A percentile compares a stretch with the other conserved stretches of the same genome.
These are phyloP conservation scores for Exephanes ischioxanthus DNA, from an alignment of 2,888 invertebrate genomes.

Conservation along the genomic window DNA sequence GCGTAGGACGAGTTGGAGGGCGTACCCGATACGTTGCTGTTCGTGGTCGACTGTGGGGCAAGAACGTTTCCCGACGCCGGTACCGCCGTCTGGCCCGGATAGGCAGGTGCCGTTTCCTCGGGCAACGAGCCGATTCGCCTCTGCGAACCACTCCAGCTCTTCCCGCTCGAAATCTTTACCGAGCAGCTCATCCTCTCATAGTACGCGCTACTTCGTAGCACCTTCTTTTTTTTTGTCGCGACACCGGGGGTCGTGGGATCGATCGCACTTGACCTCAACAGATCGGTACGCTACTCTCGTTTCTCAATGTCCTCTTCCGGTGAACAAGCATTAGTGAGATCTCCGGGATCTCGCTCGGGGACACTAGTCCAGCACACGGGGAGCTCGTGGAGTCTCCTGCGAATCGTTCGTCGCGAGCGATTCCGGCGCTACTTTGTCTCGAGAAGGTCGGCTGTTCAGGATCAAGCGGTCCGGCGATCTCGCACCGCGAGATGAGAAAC, in stretches of 20 bases:
- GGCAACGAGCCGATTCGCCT: slow-evolving; percentile 81
- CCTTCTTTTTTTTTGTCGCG: slow-evolving; percentile 1
- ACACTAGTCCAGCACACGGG: not conserved
- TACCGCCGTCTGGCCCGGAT: slow-evolving; percentile 61
- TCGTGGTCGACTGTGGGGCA: slow-evolving; percentile 35
- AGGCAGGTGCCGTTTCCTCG: slow-evolving; percentile 75
- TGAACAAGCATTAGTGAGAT: not conserved
- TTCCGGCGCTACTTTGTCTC: not conserved
- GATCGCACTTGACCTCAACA: slow-evolving; percentile 3
- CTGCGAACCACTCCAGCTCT: slow-evolving; percentile 83
- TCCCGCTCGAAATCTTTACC: slow-evolving; percentile 82
- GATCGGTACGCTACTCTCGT: not conserved
- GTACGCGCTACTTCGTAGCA: slow-evolving; percentile 37
- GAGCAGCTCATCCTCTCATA: slow-evolving; percentile 84
- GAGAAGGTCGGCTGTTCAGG: not conserved
- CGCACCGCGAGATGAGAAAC: not conserved
- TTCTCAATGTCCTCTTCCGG: not conserved
- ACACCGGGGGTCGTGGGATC: not conserved
- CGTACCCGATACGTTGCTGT: slow-evolving; percentile 26
- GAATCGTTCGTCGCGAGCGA: not conserved
- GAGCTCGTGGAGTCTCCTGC: not conserved
- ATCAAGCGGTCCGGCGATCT: not conserved
- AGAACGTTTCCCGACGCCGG: slow-evolving; percentile 57
- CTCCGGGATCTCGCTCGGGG: not conserved
- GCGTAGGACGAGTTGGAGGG: slow-evolving; percentile 25